Evolutionary conservation across 2,797 vertebrate species (phyloP), one percentile per base, ranked within the genome.

Genomic region (Acanthurus tractus): DNA sequence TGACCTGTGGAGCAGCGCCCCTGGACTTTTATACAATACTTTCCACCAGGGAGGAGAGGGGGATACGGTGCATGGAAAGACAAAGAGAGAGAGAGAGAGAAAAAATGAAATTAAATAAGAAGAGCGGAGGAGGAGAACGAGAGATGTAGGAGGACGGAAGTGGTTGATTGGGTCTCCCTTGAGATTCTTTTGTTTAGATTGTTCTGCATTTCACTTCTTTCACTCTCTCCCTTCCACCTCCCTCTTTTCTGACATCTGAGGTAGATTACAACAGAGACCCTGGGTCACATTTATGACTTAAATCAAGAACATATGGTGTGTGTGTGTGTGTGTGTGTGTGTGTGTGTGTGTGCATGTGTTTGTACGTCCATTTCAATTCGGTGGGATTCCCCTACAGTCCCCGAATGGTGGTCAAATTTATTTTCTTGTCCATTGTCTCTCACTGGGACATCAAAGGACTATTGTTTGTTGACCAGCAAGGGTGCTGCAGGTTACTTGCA

Each of bases 401-500:
- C 88, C 36, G 74, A 91, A 89, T 83, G 93, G 89, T 92, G 94
- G 92, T 95, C 93, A 92, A 77, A 93, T 95, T 95, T 95, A 93
- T 95, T 96, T 95, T 95, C 93, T 94, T 95, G 93, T 93, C 86
- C 90, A 86, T 93, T 94, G 95, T 95, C 91, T 95, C 94, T 93
- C 89, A 88, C 93, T 95, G 92, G 77, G 91, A 94, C 94, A 93
- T 95, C 94, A 96, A 95, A 96, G 94, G 84, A 79, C 90, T 86
- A 94, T 93, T 95, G 94, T 95, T 95, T 94, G 89, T 91, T 84
- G 85, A 93, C 85, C 91, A 91, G 92, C 93, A 59, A 92, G 94
- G 92, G 93, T 92, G 89, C 94, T 84, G 79, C 90, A 94, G 91
- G 94, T 94, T 95, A 93, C 91, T 87, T 36, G 74, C 92, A 92